Base-by-base conservation (phyloP, 2,797 vertebrate species). In the Tokudaia tokunoshimensis region DNA sequence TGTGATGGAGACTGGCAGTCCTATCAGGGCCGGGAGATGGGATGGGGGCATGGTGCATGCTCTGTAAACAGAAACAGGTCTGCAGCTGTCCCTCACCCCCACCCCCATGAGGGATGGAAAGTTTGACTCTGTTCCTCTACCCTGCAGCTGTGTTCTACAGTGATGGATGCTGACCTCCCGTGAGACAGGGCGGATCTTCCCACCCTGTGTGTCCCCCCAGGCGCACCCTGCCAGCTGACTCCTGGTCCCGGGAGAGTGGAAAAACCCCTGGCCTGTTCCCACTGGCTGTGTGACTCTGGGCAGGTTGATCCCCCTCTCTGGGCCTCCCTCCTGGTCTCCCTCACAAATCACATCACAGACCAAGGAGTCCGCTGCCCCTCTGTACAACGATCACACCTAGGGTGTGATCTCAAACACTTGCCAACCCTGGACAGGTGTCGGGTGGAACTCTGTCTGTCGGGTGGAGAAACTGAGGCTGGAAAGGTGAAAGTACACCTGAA, bases 201-300 rank as follows among this genome's bases (percentile, higher is more conserved):
- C 93, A 74, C 84, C 92, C 91, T 41, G 47, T 52, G 1, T 37
- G 86, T 24, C 59, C 89, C 89, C 94, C 89, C 65, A 22, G 74
- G 75, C 67, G 74, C n/a, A 15, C 47, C 44, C 37, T 20, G 93
- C 95, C 97, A 97, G 96, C 96, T 97, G 97, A 96, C 96, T 95
- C 59, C 78, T 50, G 0, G 34, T 76, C 57, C 59, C 14, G 55
- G 65, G 50, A 34, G 1, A 91, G 44, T 90, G 95, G 95, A 94
- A 96, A 95, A 89, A 80, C 12, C 34, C 86, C 44, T 75, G 47
- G 65, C 52, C 44, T 13, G 63, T 37, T 34, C 31, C 8, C 1
- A 6, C 72, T 8, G 61, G 61, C 83, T 78, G 47, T 94, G 96
- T 91, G 92, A 84, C 87, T 76, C 55, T 2, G 26, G 74, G 78